Percentiles rank a stretch among this genome's conserved stretches.
Evolutionary conservation across 1,140 invertebrate species (phyloP).

Genomic region (Harpegnathos saltator): DNA sequence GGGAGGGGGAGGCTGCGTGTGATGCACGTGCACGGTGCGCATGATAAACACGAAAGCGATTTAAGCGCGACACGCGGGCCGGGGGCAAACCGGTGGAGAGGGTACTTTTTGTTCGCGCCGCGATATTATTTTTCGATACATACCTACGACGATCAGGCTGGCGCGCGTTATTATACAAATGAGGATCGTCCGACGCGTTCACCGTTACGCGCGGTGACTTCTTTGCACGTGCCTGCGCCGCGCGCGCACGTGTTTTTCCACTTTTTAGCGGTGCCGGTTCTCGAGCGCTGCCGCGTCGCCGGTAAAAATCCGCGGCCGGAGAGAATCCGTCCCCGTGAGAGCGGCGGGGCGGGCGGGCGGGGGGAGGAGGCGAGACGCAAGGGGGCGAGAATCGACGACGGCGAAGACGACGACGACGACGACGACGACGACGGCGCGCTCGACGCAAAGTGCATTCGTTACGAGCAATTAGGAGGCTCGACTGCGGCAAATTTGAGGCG

Average conservation of each 20-base stretch:
- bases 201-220: background rate
- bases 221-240: background rate
- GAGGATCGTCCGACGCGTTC: background rate
- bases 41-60: slow-evolving; percentile 41
- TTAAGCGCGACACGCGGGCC: slow-evolving; percentile 20
- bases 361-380: too few relatives aligned
- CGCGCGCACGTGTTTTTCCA: background rate
- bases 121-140: slow-evolving; percentile 45
- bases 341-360: too few relatives aligned
- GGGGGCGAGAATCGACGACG: slow-evolving; percentile 2
- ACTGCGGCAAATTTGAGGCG: slow-evolving; percentile 35
- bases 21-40: background rate
- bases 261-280: background rate
- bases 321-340: too few relatives aligned
- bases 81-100: slow-evolving; percentile 2
- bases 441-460: slow-evolving; percentile 47
- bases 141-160: too few relatives aligned
- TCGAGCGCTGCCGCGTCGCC: too few relatives aligned
- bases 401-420: background rate
- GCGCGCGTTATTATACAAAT: slow-evolving; percentile 34
- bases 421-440: background rate
- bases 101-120: slow-evolving; percentile 16
- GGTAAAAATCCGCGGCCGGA: too few relatives aligned
- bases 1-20: too few relatives aligned
- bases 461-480: slow-evolving; percentile 37